A percentile compares a stretch with the other conserved stretches of the same genome.
phyloP scores from a whole-genome alignment of 2,113 vertebrate species.

The Chamaea fasciata region DNA sequence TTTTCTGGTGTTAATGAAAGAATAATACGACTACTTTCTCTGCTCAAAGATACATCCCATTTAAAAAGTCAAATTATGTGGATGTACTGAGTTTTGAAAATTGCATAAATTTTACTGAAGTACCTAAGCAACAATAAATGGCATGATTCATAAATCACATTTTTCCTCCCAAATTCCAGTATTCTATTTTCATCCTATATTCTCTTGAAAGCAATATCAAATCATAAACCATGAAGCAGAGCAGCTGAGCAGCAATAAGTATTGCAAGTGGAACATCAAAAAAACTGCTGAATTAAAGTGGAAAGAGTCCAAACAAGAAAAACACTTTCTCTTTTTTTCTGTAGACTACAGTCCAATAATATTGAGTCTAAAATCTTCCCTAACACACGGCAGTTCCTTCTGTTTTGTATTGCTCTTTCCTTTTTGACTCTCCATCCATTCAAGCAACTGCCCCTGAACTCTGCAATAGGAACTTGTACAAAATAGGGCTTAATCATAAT shows the following conservation, averaged over 20 bases:
- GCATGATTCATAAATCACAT: not conserved
- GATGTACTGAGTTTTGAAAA: not conserved
- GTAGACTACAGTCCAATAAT: not conserved
- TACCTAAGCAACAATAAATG: not conserved
- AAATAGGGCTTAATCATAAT: not conserved
- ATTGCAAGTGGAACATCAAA: constrained; percentile 11
- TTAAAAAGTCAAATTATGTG: not conserved
- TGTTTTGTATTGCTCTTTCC: not conserved
- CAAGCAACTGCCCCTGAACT: not conserved
- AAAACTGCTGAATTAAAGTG: constrained; percentile 37
- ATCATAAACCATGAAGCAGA: constrained; percentile 24
- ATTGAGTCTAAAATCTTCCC: not conserved
- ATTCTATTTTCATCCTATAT: not conserved
- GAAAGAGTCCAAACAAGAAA: constrained; percentile 19
- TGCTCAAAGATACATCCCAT: not conserved
- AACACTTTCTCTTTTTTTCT: not conserved
- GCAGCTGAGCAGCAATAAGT: constrained; percentile 26
- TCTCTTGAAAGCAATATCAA: constrained; percentile 32
- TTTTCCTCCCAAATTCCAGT: not conserved
- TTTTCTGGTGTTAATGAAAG: not conserved
- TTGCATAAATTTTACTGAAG: not conserved
- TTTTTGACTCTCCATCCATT: not conserved
- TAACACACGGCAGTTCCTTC: not conserved
- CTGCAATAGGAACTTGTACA: not conserved
- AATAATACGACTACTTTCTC: not conserved